Evolutionary conservation across 2,888 invertebrate genomes (phyloP).

Genomic region (Oscheius onirici): DNA sequence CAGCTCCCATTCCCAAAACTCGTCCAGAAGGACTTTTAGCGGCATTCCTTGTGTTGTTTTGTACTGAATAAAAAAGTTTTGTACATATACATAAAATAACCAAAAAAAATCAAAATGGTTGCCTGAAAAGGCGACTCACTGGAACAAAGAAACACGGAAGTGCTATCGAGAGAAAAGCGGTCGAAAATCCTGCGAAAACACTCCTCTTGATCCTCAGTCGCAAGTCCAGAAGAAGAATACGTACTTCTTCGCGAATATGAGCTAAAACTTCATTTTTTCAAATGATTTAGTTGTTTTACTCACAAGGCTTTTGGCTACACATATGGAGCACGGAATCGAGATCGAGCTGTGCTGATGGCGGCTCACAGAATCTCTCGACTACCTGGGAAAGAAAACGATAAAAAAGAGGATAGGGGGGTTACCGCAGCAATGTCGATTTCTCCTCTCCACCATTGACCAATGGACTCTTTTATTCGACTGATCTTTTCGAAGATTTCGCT

Average conservation of each 20-base stretch:
- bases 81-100: too few species aligned
- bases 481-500: constrained; percentile 41
- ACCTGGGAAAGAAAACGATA: constrained; percentile 29
- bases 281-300: background rate
- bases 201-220: constrained; percentile 87
- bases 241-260: constrained; percentile 82
- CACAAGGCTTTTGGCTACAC: constrained; percentile 56
- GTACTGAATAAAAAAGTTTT: too few species aligned
- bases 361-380: constrained; percentile 41
- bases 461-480: constrained; percentile 8
- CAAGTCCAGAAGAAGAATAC: constrained; percentile 85
- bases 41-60: constrained; percentile 59
- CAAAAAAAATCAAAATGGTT: too few species aligned
- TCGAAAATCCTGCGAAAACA: constrained; percentile 84
- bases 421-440: constrained; percentile 37
- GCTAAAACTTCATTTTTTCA: too few species aligned
- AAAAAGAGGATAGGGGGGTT: background rate
- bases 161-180: constrained; percentile 88
- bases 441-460: constrained; percentile 32
- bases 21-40: constrained; percentile 60
- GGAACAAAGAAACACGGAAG: constrained; percentile 89
- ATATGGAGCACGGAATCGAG: constrained; percentile 60
- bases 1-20: constrained; percentile 60
- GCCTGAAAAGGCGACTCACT: constrained; percentile 74
- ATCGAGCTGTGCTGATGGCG: constrained; percentile 53